Base-by-base conservation (phyloP, 2,888 invertebrate species). In the Lasioglossum figueresi region DNA sequence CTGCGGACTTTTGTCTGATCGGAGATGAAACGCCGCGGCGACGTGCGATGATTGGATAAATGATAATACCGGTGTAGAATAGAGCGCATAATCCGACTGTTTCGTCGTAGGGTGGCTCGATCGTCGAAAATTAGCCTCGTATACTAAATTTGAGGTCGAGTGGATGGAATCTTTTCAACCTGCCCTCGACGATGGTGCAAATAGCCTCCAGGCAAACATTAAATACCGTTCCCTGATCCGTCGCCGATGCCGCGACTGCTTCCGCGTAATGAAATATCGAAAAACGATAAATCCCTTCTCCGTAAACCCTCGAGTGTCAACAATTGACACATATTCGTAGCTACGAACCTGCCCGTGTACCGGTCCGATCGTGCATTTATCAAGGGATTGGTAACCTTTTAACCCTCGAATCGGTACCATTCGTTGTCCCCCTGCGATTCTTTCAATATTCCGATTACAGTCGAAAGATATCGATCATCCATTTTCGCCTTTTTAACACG, bases 251-350 rank as follows among this genome's bases (percentile, higher is more conserved):
- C 34, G 27, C 56, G 43, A 10, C 43, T 31, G 52, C 14, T 37
- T 27, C 43, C 40, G 31, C 37, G 23, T 72, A 72, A 45, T 6
- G 72, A 27, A 52, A 27, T 83, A 83, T 83, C 83, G 82, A 81
- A 76, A 83, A 83, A 83, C 82, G 83, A 83, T 83, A 68, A 76
- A 40, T 81, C 37, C 31, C 12, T 52, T 19, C 43, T 23, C 23
- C 45, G 40, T 72, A 52, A 72, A 48, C 52, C 66, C 56, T 71
- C 63, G 27, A 14, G 37, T 34, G 14, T 27, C 52, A 34, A 27
- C 72, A 59, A 79, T 79, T 45, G 72, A 31, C 31, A 72, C 34
- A n/a, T 34, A 45, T 45, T 76, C 34, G 43, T 31, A 19, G 27
- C 45, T 66, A 66, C 37, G 43, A 73, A 52, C 5, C 48, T 31